phyloP scores from a whole-genome alignment of 2,113 vertebrate genomes.

The Ardeotis arabs region DNA sequence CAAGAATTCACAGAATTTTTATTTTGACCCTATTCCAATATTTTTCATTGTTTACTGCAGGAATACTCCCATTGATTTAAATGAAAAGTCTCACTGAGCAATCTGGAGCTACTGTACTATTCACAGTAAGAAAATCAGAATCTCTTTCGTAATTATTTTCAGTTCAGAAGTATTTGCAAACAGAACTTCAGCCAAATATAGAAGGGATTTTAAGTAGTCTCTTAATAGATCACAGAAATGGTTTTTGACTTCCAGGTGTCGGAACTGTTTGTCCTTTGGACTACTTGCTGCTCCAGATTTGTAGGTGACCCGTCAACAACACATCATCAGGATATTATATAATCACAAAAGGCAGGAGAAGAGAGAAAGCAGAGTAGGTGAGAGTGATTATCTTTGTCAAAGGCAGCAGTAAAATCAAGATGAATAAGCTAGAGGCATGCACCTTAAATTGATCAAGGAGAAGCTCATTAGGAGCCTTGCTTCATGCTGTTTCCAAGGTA shows the following conservation, averaged over 20 bases:
- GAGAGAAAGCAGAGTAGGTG: not conserved
- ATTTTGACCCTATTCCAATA: not conserved
- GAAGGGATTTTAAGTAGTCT: not conserved
- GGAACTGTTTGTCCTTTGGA: not conserved
- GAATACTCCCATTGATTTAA: not conserved
- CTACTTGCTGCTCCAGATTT: not conserved
- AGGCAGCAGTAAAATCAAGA: conserved; percentile 29
- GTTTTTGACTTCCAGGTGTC: not conserved
- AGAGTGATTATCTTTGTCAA: conserved; percentile 25
- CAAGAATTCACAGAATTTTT: not conserved
- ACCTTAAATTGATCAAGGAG: conserved; percentile 33
- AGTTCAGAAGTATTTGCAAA: not conserved
- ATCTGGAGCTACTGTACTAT: not conserved
- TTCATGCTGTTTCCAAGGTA: not conserved
- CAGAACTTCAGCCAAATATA: not conserved
- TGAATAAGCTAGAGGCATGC: conserved; percentile 12
- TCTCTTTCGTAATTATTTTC: not conserved
- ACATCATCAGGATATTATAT: not conserved
- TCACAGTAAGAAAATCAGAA: not conserved
- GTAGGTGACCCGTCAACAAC: not conserved
- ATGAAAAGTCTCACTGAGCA: not conserved
- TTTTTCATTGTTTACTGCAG: not conserved
- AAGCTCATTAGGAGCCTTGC: conserved; percentile 2
- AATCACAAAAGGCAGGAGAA: conserved; percentile 15
- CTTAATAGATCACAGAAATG: not conserved